Base-by-base conservation (phyloP, 2,888 invertebrate species). In the Panzeria rudis region DNA sequence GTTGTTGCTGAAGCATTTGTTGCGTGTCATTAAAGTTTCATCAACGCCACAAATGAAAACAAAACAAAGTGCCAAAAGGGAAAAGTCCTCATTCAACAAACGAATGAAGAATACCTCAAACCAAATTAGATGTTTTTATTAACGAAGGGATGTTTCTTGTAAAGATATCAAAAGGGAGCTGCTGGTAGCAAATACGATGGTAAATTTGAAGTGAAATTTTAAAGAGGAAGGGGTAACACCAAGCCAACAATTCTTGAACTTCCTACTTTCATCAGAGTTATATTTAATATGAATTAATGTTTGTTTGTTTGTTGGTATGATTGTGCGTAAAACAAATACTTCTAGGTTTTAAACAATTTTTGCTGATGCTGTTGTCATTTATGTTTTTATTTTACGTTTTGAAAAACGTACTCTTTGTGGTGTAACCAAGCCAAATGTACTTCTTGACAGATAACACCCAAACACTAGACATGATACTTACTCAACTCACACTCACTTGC, bases 11-110 rank as follows among this genome's bases (percentile, higher is more conserved):
- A 61, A 84, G 73, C 82, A 85, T 85, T 85, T 75, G 85, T 85
- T 85, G 85, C 85, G 82, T 85, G 82, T 85, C 85, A 85, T 85
- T 82, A 85, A 85, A 79, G 82, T 82, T 85, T 85, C 82, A 80
- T 80, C 85, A 77, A 83, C 72, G 81, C 80, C 86, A 81, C 83
- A 83, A 86, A 86, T 83, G 86, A 86, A 83, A 86, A 83, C 80
- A 77, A 86, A 86, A 86, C 76, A 83, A 80, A 80, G 52, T 73
- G 80, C 69, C 62, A 80, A 77, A 66, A 47, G 80, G 64, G 50
- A 76, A 80, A 68, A 71, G 29, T 41, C 54, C 32, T 64, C 44
- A 32, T 38, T 7, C 35, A 56, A 64, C 38, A 32, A 29, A 32
- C 50, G 25, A 56, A 56, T n/a, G 8, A n/a, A 35, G 41, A 41